Evolutionary conservation across 64 coral and sea anemone species (phyloP), one percentile per base, ranked within the genome.

Genomic region (Pocillopora verrucosa): DNA sequence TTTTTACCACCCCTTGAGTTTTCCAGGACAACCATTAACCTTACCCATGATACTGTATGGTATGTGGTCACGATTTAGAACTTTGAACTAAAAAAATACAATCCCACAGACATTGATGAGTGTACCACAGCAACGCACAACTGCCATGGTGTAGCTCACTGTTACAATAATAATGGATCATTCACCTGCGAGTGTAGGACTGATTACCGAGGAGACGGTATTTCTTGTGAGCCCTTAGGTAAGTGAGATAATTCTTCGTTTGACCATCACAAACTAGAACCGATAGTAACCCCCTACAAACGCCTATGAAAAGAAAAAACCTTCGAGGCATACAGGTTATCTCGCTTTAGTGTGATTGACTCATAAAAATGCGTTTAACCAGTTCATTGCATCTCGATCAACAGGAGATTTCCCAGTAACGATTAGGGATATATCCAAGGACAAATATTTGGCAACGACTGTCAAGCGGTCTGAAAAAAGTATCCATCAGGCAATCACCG

Each of bases 401-500:
- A 84, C 81, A 84, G 81, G 81, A 25, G 63, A 84, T 12, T 84
- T 84, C 37, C 56, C 64, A 3, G 81, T 84, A 17, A 56, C 36
- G 1, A 84, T 84, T 22, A 70, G 36, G 41, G n/a, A 70, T 16
- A 84, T 84, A 56, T 84, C 81, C 16, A 84, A 56, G 22, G 81
- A 84, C 63, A 72, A 57, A 37, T 84, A 84, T 56, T 36, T 56
- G 1, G 26, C 81, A 2, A 84, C 63, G 26, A 9, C 37, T 35
- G 64, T 84, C 14, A 84, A 84, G 62, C 16, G 81, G 61, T 56
- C 81, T 20, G 17, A 13, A 36, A 84, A 70, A 64, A 70, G 63
- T 22, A 24, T 17, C 13, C 36, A 41, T 15, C 17, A 24, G n/a
- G 81, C 63, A 3, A 36, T 56, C 11, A 84, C 69, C 25, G 16